These are phyloP conservation scores for Sphaerophoria taeniata DNA, from an alignment of 2,888 invertebrate species.

Conservation along the genomic window DNA sequence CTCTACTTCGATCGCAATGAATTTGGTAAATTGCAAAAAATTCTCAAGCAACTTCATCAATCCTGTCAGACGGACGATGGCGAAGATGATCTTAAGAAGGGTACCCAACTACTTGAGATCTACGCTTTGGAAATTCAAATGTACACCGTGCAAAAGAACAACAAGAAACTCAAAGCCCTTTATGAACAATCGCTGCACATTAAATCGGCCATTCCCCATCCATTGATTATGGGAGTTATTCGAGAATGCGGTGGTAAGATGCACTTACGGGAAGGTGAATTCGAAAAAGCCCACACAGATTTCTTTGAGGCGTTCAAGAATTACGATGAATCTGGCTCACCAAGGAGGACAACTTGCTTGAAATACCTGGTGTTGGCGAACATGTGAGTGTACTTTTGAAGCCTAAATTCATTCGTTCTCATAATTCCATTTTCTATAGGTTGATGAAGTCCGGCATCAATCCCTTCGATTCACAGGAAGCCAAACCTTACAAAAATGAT, in stretches of 20 bases:
- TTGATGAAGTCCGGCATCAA: slow-evolving; percentile 99
- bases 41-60: slow-evolving; percentile 97
- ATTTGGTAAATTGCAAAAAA: slow-evolving; percentile 96
- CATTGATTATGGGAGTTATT: slow-evolving; percentile 99
- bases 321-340: slow-evolving; percentile 99
- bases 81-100: slow-evolving; percentile 98
- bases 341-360: slow-evolving; percentile 97
- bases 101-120: slow-evolving; percentile 98
- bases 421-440: slow-evolving; percentile 83
- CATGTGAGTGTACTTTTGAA: slow-evolving; percentile 89
- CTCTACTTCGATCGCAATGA: slow-evolving; percentile 98
- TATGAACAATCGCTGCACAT: slow-evolving; percentile 99
- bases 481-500: slow-evolving; percentile 99
- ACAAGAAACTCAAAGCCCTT: slow-evolving; percentile 97
- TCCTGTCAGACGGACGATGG: slow-evolving; percentile 99
- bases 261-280: slow-evolving; percentile 99
- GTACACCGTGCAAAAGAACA: slow-evolving; percentile 99
- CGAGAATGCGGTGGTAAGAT: slow-evolving; percentile 99
- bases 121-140: slow-evolving; percentile 99
- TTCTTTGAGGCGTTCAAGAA: slow-evolving; percentile 99
- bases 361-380: slow-evolving; percentile 99
- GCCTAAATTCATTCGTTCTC: not conserved
- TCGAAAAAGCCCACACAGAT: slow-evolving; percentile 99
- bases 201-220: slow-evolving; percentile 99
- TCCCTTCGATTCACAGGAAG: slow-evolving; percentile 99